phyloP scores from a whole-genome alignment of 1,140 invertebrate species.

The Drosophila melanica region DNA sequence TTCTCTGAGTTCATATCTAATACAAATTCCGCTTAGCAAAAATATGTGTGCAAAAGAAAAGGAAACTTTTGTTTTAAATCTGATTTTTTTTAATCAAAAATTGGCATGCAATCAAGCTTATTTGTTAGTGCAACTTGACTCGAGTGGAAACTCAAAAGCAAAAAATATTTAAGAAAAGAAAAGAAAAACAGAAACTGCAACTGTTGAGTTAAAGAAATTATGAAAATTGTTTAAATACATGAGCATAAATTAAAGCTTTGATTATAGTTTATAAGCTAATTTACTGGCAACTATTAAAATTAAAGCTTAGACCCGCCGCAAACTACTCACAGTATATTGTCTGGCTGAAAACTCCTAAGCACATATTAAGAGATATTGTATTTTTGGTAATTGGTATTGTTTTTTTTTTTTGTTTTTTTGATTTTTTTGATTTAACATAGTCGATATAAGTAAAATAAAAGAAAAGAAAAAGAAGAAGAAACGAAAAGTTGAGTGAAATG shows the following conservation, averaged over 20 bases:
- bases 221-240: not conserved
- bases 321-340: slow-evolving; percentile 84
- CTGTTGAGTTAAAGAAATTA: slow-evolving; percentile 8
- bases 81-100: not conserved
- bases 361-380: slow-evolving; percentile 48
- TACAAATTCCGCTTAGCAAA: not conserved
- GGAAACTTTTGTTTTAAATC: not conserved
- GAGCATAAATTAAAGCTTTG: slow-evolving; percentile 16
- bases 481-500: slow-evolving; percentile 63
- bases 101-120: not conserved
- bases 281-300: slow-evolving; percentile 22
- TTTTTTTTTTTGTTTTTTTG: slow-evolving; percentile 44
- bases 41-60: not conserved
- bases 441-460: slow-evolving; percentile 54
- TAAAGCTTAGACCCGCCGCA: slow-evolving; percentile 33
- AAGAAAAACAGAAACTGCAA: slow-evolving; percentile 20
- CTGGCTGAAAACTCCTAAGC: slow-evolving; percentile 83
- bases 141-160: not conserved
- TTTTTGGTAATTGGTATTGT: slow-evolving; percentile 38
- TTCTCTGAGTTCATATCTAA: no score
- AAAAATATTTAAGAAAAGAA: not conserved
- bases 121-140: slow-evolving; percentile 2
- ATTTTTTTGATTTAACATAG: slow-evolving; percentile 26
- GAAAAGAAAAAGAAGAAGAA: slow-evolving; percentile 73
- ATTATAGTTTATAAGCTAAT: slow-evolving; percentile 14